Evolutionary conservation across 2,113 vertebrate genomes (phyloP).

Genomic region (Oxyruncus cristatus): DNA sequence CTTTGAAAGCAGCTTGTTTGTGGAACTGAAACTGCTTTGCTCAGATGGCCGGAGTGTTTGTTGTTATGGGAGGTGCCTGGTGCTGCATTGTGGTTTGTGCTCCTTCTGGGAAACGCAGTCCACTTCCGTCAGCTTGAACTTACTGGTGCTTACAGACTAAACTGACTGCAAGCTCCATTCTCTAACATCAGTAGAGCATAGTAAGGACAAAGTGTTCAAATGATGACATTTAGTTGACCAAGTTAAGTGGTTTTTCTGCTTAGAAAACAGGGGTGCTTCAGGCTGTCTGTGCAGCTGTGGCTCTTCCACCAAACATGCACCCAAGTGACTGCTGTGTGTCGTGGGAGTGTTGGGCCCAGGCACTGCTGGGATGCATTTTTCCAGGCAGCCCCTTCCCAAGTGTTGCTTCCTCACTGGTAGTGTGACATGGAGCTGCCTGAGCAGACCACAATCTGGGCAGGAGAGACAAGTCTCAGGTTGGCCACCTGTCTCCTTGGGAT

Average conservation of each 20-base stretch:
- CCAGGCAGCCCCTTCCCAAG: not conserved
- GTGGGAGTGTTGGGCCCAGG: not conserved
- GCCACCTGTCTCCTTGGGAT: not conserved
- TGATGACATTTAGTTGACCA: not conserved
- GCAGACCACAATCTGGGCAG: not conserved
- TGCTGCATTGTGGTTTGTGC: not conserved
- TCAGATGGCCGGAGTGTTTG: not conserved
- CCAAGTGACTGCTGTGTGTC: fast-evolving
- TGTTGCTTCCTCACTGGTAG: not conserved
- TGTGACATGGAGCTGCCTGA: fast-evolving
- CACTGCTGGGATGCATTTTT: not conserved
- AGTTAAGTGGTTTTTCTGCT: not conserved
- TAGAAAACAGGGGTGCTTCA: not conserved
- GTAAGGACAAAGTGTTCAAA: not conserved
- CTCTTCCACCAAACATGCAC: fast-evolving
- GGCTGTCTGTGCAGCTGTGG: fast-evolving
- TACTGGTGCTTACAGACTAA: not conserved
- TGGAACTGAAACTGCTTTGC: not conserved
- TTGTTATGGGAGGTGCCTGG: not conserved
- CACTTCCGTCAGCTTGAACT: not conserved
- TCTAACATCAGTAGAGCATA: not conserved
- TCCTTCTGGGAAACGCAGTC: not conserved
- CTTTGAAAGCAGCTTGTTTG: not conserved
- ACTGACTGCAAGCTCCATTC: too few relatives aligned
- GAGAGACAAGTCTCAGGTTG: not conserved